Evolutionary conservation across 2,888 invertebrate species (phyloP), one percentile per base, ranked within the genome.

Genomic region (Reticulitermes lucifugus): DNA sequence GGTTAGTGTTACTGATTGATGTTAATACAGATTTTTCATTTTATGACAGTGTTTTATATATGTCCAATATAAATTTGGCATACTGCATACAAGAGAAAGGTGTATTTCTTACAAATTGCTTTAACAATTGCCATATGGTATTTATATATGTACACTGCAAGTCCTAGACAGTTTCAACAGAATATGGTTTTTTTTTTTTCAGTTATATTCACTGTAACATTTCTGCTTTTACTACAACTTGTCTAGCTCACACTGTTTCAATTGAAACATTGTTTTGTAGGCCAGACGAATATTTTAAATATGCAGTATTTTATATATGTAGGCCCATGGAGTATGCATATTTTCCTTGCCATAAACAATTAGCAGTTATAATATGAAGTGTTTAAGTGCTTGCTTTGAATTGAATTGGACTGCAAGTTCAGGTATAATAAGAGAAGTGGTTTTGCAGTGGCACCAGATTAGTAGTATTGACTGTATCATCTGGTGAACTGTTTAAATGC

Each of bases 221-320:
- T 77, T 77, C 46, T 77, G 21, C 51, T 77, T 77, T 77, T 77
- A 46, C n/a, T 46, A 51, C 46, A n/a, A n/a, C n/a, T 77, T 51
- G 51, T 77, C 29, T 77, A 77, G 51, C 77, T 77, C 77, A n/a
- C 46, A 41, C 65, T 65, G 25, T 73, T 73, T 73, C 46, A 77
- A 77, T 77, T 77, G 25, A 77, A n/a, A 21, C 51, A 46, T 6
- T 75, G 21, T 46, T 35, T 77, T 77, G 41, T n/a, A 77, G 77
- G 22, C 22, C 46, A 77, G 46, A 46, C 2, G 18, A 41, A 35
- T 41, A 41, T 41, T 73, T 35, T 29, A 35, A 71, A 46, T 22
- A 77, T 77, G 10, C 77, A 77, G 77, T 77, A 77, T 77, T 77
- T 77, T 77, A n/a, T 46, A 75, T 41, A 46, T 77, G 77, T 41